These are phyloP conservation scores for Euwallacea similis DNA, from an alignment of 1,140 invertebrate genomes.

Conservation along the genomic window DNA sequence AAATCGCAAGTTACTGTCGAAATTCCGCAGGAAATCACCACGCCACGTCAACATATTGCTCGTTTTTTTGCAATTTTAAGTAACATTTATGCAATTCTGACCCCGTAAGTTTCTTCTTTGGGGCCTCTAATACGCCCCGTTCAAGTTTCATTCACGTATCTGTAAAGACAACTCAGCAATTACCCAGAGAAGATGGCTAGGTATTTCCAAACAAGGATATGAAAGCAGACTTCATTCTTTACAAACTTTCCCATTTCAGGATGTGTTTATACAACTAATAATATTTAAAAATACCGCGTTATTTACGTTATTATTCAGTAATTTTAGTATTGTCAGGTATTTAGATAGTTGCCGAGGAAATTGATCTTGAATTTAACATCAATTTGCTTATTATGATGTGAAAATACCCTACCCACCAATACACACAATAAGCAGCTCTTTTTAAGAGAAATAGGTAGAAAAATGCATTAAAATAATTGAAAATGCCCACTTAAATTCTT, in stretches of 20 bases:
- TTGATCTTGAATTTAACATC: neutral
- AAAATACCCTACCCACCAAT: neutral
- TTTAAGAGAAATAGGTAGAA: neutral
- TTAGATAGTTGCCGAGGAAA: neutral
- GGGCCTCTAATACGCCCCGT: too few species aligned
- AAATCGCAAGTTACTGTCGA: too few species aligned
- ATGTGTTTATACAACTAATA: conserved; percentile 17
- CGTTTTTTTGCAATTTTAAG: conserved; percentile 34
- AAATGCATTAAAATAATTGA: too few species aligned
- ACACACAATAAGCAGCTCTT: neutral
- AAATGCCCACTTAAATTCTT: too few species aligned
- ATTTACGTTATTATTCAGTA: conserved; percentile 4
- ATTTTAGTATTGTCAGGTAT: neutral
- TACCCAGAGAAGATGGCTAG: neutral
- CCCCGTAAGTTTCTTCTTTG: too few species aligned
- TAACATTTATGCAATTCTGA: neutral
- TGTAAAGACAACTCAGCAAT: neutral
- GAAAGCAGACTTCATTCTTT: conserved; percentile 27
- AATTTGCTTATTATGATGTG: neutral
- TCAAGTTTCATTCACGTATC: too few species aligned
- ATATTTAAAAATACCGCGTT: neutral
- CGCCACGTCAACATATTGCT: conserved; percentile 54
- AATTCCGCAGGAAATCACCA: conserved; percentile 10
- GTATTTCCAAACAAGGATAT: conserved; percentile 38
- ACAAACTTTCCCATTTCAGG: conserved; percentile 33